Evolutionary conservation across 2,797 vertebrate species (phyloP), one percentile per base, ranked within the genome.

Genomic region (Scomberomorus guttatus): DNA sequence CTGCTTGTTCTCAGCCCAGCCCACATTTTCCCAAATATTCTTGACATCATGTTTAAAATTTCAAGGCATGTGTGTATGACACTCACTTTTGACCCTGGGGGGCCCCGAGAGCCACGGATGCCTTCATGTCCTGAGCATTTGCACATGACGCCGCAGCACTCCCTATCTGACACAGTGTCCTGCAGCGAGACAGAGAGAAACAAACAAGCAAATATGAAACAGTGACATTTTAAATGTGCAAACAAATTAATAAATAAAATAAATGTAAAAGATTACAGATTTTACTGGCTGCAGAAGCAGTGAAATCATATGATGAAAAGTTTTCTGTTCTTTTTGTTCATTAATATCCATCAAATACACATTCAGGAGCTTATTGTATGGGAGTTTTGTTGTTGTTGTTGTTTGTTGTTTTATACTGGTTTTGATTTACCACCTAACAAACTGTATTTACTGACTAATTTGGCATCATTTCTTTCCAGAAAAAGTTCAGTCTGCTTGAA

Each of bases 71-170:
- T 46, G 15, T 46, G 62, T 11, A 4, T 46, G 12, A 0, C 44
- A 74, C 10, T 95, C 82, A 97, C 97, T 96, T 97, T 97, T 48
- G 4, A 20, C 58, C 97, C 97, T 8, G 56, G 60, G 51, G 0
- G 1, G 60, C 97, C 97, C 32, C 13, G 77, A 1, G 3, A 32
- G 42, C 97, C 97, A 4, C n/a, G 92, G 25, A 52, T 3, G 63
- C 97, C 97, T 55, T 91, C 92, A 0, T 96, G 93, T 76, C 97
- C 97, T 0, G 93, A 83, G 89, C 97, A 98, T 75, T 97, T 97
- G 87, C 95, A 96, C 77, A 89, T 79, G 65, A 95, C 90, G 0
- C 83, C 72, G 81, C 97, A 98, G 92, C 97, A 99, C 65, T 94
- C 93, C 58, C 96, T 92, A 76, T 96, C 95, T 0, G 93, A 89